Evolutionary conservation across 2,888 invertebrate genomes (phyloP).

Genomic region (Synergus umbraculus): DNA sequence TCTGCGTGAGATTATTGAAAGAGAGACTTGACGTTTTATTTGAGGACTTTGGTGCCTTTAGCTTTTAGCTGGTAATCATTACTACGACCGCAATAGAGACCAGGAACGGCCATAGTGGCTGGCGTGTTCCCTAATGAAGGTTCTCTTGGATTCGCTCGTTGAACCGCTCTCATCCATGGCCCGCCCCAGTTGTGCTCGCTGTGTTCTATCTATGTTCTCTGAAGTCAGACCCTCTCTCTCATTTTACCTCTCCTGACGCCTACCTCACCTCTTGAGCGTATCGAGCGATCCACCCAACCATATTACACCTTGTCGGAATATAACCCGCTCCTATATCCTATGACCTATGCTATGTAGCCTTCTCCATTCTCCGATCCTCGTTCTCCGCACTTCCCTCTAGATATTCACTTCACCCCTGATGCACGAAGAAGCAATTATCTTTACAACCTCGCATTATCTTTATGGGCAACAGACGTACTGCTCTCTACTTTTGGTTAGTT

Average conservation of each 20-base stretch:
- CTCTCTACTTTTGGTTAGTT: slow-evolving; percentile 16
- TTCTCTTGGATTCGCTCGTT: slow-evolving; percentile 61
- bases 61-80: slow-evolving; percentile 47
- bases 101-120: slow-evolving; percentile 57
- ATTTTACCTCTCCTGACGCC: slow-evolving; percentile 46
- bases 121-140: slow-evolving; percentile 64
- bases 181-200: slow-evolving; percentile 59
- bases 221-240: slow-evolving; percentile 53
- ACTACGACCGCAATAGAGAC: slow-evolving; percentile 46
- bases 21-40: slow-evolving; percentile 8
- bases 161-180: slow-evolving; percentile 57
- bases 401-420: slow-evolving; percentile 55
- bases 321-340: slow-evolving; percentile 24
- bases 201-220: slow-evolving; percentile 52
- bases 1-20: background rate
- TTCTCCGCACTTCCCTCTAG: slow-evolving; percentile 53
- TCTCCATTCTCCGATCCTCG: slow-evolving; percentile 54
- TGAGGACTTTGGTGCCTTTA: slow-evolving; percentile 10
- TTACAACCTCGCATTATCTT: slow-evolving; percentile 61
- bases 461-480: slow-evolving; percentile 52
- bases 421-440: slow-evolving; percentile 61
- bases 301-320: slow-evolving; percentile 31
- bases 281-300: slow-evolving; percentile 45
- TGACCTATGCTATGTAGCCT: slow-evolving; percentile 43
- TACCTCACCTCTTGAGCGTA: slow-evolving; percentile 42